Conservation (phyloP, 2,113 vertebrate species). For the Xenotilapia caudafasciata region DNA sequence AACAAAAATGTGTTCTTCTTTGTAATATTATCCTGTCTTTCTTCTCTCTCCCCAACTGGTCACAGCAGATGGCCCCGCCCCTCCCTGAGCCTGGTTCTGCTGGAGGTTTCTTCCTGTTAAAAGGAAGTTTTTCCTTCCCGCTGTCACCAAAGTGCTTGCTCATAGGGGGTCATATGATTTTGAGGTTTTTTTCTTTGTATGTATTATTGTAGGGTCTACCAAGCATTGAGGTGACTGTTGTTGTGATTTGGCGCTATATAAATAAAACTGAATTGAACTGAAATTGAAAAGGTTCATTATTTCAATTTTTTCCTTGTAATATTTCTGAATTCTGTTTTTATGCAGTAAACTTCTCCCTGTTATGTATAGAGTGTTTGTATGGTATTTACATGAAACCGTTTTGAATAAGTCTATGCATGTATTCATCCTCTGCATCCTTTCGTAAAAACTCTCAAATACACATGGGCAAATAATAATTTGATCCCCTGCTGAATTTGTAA, state of each 20-base stretch:
- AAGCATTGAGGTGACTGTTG: background rate
- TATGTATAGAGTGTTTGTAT: background rate
- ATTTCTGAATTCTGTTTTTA: background rate
- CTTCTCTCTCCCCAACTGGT: background rate
- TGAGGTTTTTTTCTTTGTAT: background rate
- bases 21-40: background rate
- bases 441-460: background rate
- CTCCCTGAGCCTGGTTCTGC: background rate
- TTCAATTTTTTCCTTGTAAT: background rate
- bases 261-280: background rate
- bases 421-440: background rate
- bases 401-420: background rate
- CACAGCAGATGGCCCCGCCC: background rate
- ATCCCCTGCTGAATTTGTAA: background rate
- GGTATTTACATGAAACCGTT: background rate
- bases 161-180: background rate
- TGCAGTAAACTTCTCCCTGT: background rate
- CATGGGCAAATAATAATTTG: background rate
- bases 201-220: background rate
- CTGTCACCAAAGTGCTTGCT: background rate
- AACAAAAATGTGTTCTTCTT: background rate
- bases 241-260: background rate
- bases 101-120: background rate
- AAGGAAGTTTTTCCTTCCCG: background rate
- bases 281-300: background rate